Base-by-base conservation (phyloP, 1,140 invertebrate genomes). In the Orussus abietinus region DNA sequence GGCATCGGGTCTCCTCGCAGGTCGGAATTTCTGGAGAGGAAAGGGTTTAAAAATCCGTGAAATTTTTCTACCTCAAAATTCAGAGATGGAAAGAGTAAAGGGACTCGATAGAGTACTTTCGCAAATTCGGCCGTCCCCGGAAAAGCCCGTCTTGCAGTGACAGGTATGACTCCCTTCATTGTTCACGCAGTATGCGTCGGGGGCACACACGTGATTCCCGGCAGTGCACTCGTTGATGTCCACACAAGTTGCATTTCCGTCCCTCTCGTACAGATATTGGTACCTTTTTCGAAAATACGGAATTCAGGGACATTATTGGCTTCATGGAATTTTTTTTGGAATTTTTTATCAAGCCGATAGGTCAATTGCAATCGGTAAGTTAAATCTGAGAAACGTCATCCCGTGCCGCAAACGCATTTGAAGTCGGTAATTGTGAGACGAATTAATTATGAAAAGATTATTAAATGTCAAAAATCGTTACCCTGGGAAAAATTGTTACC, bases 211-310 rank as follows among this genome's bases (percentile, higher is more conserved):
- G 47, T 88, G 82, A 25, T 78, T 78, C 13, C 84, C 84, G 18
- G 79, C 75, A 15, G 74, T 66, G 62, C 91, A 97, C 69, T 97
- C 93, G 59, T 97, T 86, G 28, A 93, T 80, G 65, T 97, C 92
- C 33, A 83, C 68, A 65, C 88, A 91, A 12, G 74, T 60, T 22
- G 70, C 70, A 9, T 55, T 68, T 40, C 76, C 72, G 26, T 78
- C 74, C 18, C 75, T 72, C 18, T 74, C 65, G 51, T 80, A 81
- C 13, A 82, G 63, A 43, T 77, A 75, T 51, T 83, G 79, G 53
- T 79, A 87, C 13, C 75, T n/a, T n/a, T n/a, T n/a, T n/a, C n/a
- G n/a, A n/a, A n/a, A n/a, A n/a, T n/a, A n/a, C n/a, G n/a, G n/a
- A n/a, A n/a, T n/a, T n/a, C n/a, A n/a, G n/a, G n/a, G n/a, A n/a